Base-by-base conservation (phyloP, 2,888 invertebrate genomes). In the Callinectes sapidus region DNA sequence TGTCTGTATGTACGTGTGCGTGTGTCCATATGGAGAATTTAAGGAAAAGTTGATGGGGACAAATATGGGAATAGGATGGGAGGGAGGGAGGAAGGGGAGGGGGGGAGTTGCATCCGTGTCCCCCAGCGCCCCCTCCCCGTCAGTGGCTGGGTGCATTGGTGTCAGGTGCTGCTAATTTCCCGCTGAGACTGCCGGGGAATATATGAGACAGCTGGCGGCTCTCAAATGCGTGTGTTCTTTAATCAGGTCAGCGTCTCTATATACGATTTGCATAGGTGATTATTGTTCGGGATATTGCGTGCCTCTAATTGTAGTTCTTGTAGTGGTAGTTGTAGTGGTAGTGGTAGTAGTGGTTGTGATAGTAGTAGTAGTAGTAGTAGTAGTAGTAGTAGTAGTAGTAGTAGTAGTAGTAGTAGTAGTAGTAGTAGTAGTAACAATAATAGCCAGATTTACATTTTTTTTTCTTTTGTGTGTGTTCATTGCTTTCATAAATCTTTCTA, bases 341-440 rank as follows among this genome's bases (percentile, higher is more conserved):
- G 87, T 87, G 3, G 32, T 42, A 48, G 87, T 48, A 87, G 87
- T 87, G 48, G 81, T 81, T 35, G 35, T 81, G 16, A 35, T 81
- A 2, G 81, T 35, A 14, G 13, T 87, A 87, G 87, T 48, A 23
- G 48, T 87, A 2, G 54, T 87, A 42, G 48, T 87, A 87, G 87
- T 42, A 87, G 42, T 87, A 23, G 48, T 39, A 39, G 39, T 39
- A 39, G 39, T 39, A 39, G 39, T 39, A 39, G 48, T 48, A 48
- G 48, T 48, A 48, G 48, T 87, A 87, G 87, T 87, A 87, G 87
- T 87, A 87, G 87, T 87, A 87, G 87, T 71, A 28, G 71, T 71
- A 28, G 71, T 71, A 28, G 71, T 28, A 10, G 71, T 13, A 28
- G 71, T 71, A 87, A 32, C 39, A 14, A 42, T 32, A 87, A 10